Base-by-base conservation (phyloP, 2,888 invertebrate genomes). In the Quadriops clusia region DNA sequence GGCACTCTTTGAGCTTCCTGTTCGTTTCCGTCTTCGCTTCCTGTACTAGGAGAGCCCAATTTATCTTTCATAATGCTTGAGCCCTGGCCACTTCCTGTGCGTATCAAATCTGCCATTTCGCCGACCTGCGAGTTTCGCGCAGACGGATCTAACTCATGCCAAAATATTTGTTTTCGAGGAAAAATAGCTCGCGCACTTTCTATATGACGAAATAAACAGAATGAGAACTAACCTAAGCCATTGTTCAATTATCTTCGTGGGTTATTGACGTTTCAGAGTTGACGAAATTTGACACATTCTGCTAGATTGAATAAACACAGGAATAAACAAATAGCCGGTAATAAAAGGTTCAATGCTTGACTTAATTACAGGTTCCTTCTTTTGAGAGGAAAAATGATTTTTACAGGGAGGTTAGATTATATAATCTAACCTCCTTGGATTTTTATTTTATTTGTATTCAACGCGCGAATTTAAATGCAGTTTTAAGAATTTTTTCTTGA, bases 21-120 rank as follows among this genome's bases (percentile, higher is more conserved):
- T 43, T 74, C 74, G 46, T 77, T 79, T 22, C 83, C 84, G 55
- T 86, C 86, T 50, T 86, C 86, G 35, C 84, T 86, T 51, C 84
- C 85, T 34, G 84, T 84, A 44, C 83, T 84, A 24, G 86, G 85
- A 36, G 85, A 84, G 41, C 85, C 82, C 44, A 79, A 63, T 63
- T 77, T 77, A 61, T 78, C 78, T 65, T 77, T 77, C 37, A 46
- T 40, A 29, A 51, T 45, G 17, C 38, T 40, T 46, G 65, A 63
- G 53, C 72, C 72, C 61, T 73, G 72, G 54, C 72, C 73, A 54
- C 72, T 74, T 67, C 73, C 70, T 45, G 60, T 61, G 49, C 77
- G 74, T 58, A 77, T 74, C 58, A 77, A 63, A 66, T 77, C 77
- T 59, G 77, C 77, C 77, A 77, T 77, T 43, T 32, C 12, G 26